phyloP scores from a whole-genome alignment of 92 coral and sea anemone species.

The Virgularia gustaviana region DNA sequence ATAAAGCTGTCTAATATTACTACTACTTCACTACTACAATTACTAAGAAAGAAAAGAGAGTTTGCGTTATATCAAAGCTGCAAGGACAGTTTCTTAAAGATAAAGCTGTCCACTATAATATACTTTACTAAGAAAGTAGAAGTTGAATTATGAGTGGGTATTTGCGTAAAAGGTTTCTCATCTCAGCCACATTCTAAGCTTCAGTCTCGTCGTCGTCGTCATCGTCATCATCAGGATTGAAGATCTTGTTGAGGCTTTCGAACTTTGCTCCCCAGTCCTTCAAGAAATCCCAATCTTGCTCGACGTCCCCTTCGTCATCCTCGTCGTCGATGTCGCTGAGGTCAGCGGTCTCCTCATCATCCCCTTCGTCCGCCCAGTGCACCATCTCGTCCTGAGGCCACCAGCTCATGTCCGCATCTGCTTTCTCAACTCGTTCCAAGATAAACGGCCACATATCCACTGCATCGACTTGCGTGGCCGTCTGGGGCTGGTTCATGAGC shows the following conservation, averaged over 20 bases:
- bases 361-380: slow-evolving; percentile 89
- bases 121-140: too few relatives aligned
- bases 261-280: slow-evolving; percentile 91
- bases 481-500: slow-evolving; percentile 62
- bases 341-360: slow-evolving; percentile 78
- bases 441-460: slow-evolving; percentile 90
- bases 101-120: too few relatives aligned
- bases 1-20: too few relatives aligned
- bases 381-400: slow-evolving; percentile 66
- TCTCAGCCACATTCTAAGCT: background rate
- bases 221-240: slow-evolving; percentile 68
- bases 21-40: too few relatives aligned
- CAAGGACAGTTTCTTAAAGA: too few relatives aligned
- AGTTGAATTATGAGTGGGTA: too few relatives aligned
- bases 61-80: too few relatives aligned
- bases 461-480: slow-evolving; percentile 67
- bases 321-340: slow-evolving; percentile 90
- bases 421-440: slow-evolving; percentile 81
- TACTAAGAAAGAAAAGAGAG: too few relatives aligned
- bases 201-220: slow-evolving; percentile 14
- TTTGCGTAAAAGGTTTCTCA: too few relatives aligned
- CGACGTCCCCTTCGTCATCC: slow-evolving; percentile 81
- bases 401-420: slow-evolving; percentile 84
- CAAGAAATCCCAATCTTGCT: slow-evolving; percentile 87
- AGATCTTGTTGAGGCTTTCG: slow-evolving; percentile 78